Conservation (phyloP, 2,888 invertebrate genomes). For the Acrocyrtus sp. region DNA sequence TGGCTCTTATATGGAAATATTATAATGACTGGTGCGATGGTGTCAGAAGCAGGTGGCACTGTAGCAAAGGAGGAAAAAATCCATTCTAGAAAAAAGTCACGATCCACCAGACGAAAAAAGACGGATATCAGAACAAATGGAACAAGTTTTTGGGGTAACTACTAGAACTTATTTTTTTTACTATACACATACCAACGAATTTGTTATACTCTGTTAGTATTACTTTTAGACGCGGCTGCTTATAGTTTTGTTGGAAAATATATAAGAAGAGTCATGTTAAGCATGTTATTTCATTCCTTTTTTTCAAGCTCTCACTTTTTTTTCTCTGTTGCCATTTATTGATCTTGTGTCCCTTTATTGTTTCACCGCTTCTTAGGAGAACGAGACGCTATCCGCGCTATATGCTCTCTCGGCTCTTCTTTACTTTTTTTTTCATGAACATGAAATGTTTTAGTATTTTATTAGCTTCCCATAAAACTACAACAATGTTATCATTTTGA, state of each 20-base stretch:
- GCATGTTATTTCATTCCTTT: not conserved
- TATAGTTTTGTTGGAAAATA: no score
- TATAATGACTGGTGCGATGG: conserved; percentile 30
- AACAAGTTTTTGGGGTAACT: conserved; percentile 52
- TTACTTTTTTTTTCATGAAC: conserved; percentile 10
- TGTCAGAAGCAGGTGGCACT: conserved; percentile 39
- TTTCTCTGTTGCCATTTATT: conserved; percentile 36
- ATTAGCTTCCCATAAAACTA: conserved; percentile 43
- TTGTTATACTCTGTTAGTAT: conserved; percentile 21
- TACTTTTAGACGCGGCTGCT: no score
- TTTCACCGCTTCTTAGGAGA: conserved; percentile 39
- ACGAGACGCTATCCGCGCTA: no score
- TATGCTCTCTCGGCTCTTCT: no score
- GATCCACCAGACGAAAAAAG: conserved; percentile 42
- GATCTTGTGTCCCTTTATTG: conserved; percentile 48
- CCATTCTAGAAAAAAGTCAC: conserved; percentile 37
- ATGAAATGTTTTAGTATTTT: conserved; percentile 27
- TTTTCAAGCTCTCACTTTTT: conserved; percentile 18
- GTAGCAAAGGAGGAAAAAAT: conserved; percentile 37
- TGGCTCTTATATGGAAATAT: conserved; percentile 27
- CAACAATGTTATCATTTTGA: conserved; percentile 52
- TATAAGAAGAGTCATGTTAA: not conserved
- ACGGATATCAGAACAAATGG: conserved; percentile 58
- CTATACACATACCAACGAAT: conserved; percentile 10
- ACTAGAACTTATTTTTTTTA: not conserved